Evolutionary conservation across 2,888 invertebrate species (phyloP).

Genomic region (Pristionchus entomophagus): DNA sequence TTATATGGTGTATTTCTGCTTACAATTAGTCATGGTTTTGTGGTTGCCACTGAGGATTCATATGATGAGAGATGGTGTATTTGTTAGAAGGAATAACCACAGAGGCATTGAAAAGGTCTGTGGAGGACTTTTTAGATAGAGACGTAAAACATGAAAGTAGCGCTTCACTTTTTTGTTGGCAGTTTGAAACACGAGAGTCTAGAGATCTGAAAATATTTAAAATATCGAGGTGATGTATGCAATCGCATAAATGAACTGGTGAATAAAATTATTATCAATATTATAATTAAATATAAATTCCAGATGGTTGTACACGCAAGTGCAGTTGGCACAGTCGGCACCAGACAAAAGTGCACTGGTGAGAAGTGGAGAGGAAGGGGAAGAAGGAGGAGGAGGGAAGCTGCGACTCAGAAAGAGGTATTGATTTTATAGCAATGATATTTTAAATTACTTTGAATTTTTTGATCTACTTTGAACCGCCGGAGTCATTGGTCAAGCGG

Average conservation of each 20-base stretch:
- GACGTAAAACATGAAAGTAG: not conserved
- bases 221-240: too few species aligned
- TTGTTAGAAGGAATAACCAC: not conserved
- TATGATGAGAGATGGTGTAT: not conserved
- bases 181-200: too few species aligned
- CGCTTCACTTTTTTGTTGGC: not conserved
- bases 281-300: not conserved
- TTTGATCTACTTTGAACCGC: too few species aligned
- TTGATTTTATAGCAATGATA: too few species aligned
- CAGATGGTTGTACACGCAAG: constrained; percentile 48
- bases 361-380: not conserved
- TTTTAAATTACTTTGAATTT: too few species aligned
- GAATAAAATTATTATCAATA: not conserved
- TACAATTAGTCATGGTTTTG: too few species aligned
- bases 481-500: too few species aligned
- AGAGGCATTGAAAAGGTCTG: not conserved
- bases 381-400: not conserved
- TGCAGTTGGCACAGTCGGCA: not conserved
- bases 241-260: not conserved
- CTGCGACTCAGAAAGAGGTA: not conserved
- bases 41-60: too few species aligned
- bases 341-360: not conserved
- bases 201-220: too few species aligned
- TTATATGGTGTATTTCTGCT: too few species aligned
- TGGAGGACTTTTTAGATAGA: not conserved